Conservation (phyloP, 2,797 vertebrate genomes). For the Clarias platycephalus region DNA sequence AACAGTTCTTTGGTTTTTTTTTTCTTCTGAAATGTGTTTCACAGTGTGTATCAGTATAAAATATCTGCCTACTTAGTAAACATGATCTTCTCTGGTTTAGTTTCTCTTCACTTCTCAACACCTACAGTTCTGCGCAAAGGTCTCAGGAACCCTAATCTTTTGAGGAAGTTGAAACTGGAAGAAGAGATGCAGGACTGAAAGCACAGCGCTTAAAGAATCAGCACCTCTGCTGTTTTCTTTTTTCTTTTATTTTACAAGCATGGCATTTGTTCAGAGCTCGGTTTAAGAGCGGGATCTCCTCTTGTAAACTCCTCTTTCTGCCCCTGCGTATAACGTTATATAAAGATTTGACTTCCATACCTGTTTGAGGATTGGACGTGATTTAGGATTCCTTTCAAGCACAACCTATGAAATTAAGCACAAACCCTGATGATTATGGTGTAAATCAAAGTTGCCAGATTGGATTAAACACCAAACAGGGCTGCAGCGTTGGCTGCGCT, state of each 20-base stretch:
- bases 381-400: neutral
- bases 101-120: constrained; percentile 23
- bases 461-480: neutral
- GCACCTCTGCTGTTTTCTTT: neutral
- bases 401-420: neutral
- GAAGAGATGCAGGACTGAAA: constrained; percentile 13
- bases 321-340: neutral
- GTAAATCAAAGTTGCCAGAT: neutral
- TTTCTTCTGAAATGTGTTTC: neutral
- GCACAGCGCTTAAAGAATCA: neutral
- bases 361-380: neutral
- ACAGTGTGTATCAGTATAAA: neutral
- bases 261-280: neutral
- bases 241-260: neutral
- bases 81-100: constrained; percentile 27
- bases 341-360: neutral
- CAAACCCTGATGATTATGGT: neutral
- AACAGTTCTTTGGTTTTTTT: neutral
- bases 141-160: constrained; percentile 8
- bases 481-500: neutral
- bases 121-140: constrained; percentile 15
- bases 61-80: constrained; percentile 29
- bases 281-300: constrained; percentile 6
- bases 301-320: neutral
- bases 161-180: constrained; percentile 10